Conservation (phyloP, 2,888 invertebrate species). For the Enoplolaimus lenunculus region DNA sequence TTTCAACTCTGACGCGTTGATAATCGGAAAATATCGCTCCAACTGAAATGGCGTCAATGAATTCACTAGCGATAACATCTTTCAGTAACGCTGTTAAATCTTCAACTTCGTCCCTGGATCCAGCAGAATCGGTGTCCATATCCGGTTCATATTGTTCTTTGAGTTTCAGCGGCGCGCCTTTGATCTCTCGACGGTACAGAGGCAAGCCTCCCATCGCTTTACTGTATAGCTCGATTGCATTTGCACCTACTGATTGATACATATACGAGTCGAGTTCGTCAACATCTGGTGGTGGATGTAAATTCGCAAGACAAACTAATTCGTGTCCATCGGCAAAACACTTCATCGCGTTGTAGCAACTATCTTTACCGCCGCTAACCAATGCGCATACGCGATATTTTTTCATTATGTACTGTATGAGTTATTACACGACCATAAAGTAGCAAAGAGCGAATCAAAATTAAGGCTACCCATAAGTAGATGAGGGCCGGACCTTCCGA, state of each 20-base stretch:
- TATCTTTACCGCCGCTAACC: slow-evolving; percentile 91
- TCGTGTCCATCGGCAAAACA: slow-evolving; percentile 86
- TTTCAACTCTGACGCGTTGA: slow-evolving; percentile 89
- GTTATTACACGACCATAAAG: too few species aligned
- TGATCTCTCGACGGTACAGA: slow-evolving; percentile 66
- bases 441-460: too few species aligned
- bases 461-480: too few species aligned
- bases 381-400: slow-evolving; percentile 34
- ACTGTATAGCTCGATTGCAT: slow-evolving; percentile 71
- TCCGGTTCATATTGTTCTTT: slow-evolving; percentile 40
- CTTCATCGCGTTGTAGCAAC: slow-evolving; percentile 97
- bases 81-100: slow-evolving; percentile 71
- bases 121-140: slow-evolving; percentile 34
- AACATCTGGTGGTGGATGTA: slow-evolving; percentile 56
- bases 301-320: slow-evolving; percentile 86
- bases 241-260: slow-evolving; percentile 97
- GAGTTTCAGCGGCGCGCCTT: slow-evolving; percentile 64
- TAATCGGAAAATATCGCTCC: slow-evolving; percentile 97
- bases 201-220: slow-evolving; percentile 77
- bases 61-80: slow-evolving; percentile 48
- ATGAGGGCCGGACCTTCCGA: too few species aligned
- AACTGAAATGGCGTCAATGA: slow-evolving; percentile 75
- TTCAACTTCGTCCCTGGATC: slow-evolving; percentile 85
- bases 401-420: too few species aligned
- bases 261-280: slow-evolving; percentile 88